These are phyloP conservation scores for Elymnias hypermnestra DNA, from an alignment of 1,140 invertebrate genomes.

Conservation along the genomic window DNA sequence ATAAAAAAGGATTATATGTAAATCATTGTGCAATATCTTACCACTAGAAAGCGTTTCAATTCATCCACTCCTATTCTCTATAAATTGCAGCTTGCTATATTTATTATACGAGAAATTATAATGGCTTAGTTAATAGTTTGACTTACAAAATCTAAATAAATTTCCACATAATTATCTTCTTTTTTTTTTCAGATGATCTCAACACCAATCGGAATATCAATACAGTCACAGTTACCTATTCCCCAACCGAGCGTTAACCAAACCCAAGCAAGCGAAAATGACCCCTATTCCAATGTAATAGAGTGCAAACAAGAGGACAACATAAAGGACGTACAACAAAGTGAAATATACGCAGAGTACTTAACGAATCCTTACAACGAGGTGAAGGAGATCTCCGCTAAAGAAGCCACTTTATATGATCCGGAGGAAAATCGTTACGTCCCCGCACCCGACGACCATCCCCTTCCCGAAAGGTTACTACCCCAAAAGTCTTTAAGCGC, in stretches of 20 bases:
- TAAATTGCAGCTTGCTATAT: too few relatives aligned
- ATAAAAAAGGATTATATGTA: too few relatives aligned
- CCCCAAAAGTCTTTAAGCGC: conserved; percentile 61
- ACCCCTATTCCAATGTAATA: conserved; percentile 24
- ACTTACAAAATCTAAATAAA: background rate
- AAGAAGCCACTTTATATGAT: conserved; percentile 48
- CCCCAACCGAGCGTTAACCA: background rate
- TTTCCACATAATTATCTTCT: background rate
- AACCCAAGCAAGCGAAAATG: conserved; percentile 16
- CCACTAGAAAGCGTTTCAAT: too few relatives aligned
- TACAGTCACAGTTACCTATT: conserved; percentile 43
- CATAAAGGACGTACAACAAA: conserved; percentile 27
- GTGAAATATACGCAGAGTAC: conserved; percentile 76
- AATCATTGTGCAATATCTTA: too few relatives aligned
- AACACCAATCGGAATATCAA: conserved; percentile 77
- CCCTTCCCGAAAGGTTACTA: conserved; percentile 17
- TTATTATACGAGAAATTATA: too few relatives aligned
- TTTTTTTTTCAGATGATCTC: conserved; percentile 75
- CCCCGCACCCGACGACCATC: conserved; percentile 22
- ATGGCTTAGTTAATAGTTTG: too few relatives aligned
- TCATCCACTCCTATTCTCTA: too few relatives aligned
- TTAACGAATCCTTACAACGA: conserved; percentile 76
- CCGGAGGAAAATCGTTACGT: conserved; percentile 31
- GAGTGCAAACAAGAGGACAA: conserved; percentile 15
- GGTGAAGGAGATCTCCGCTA: conserved; percentile 34